Evolutionary conservation across 2,113 vertebrate genomes (phyloP), one percentile per base, ranked within the genome.

Genomic region (Anser brachyrhynchus): DNA sequence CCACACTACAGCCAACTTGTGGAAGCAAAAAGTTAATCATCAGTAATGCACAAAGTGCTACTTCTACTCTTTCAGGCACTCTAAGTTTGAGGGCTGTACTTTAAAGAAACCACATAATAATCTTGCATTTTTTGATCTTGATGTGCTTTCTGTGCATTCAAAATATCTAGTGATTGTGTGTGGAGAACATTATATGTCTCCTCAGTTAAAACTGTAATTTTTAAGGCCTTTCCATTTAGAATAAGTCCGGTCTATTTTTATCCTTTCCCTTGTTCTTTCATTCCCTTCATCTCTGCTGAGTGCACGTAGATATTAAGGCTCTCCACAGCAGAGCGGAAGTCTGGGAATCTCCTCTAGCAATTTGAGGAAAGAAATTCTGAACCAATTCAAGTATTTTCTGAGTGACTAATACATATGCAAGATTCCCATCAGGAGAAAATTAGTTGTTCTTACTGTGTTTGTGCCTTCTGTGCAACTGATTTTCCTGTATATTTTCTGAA

Each of bases 251-350:
- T 67, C 72, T 77, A 49, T 93, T 95, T 95, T 93, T 88, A 57
- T 93, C 35, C 44, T 59, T 90, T 82, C 25, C 37, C 66, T 66
- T 95, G 16, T 82, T 91, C 43, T 58, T 86, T 79, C 71, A 83
- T 83, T 87, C n/a, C 54, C 69, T 86, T 91, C 65, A 72, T 69
- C 59, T 88, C 49, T 85, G 43, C 67, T 86, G 72, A 93, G 80
- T 71, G 35, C 23, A 44, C 64, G 51, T 23, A 59, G 72, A 88
- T 84, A 59, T 65, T 55, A 43, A 44, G 51, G 35, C 72, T 75
- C 5, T 90, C 73, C 18, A 64, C 79, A 76, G 71, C n/a, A 86
- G 37, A 92, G 64, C 11, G 26, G 35, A 91, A 88, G 51, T 75
- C 49, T 78, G 43, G 11, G 13, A 92, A 65, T 86, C 73, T 89